Percentiles rank a stretch among this genome's conserved stretches.
Conservation (phyloP, 2,888 invertebrate genomes). For the Elaeidobius kamerunicus region DNA sequence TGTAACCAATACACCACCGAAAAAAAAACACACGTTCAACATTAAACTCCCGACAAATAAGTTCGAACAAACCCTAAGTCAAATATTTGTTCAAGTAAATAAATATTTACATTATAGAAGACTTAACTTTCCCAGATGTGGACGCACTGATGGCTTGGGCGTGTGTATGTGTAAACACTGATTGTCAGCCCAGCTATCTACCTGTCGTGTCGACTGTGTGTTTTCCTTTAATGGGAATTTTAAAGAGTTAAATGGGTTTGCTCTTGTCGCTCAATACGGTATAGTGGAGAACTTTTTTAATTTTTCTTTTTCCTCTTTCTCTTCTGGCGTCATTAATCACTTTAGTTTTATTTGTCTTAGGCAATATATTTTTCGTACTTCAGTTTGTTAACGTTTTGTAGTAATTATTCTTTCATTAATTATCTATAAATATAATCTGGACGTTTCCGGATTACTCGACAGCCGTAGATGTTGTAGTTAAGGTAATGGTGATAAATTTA, state of each 20-base stretch:
- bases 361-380: not conserved
- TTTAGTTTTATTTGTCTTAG: no score
- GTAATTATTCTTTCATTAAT: no score
- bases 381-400: not conserved
- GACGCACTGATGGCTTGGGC: conserved; percentile 26
- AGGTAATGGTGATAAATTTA: no score
- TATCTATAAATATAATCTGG: no score
- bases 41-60: conserved; percentile 10
- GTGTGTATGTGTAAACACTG: conserved; percentile 26
- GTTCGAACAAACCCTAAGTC: conserved; percentile 14
- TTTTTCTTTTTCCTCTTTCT: no score
- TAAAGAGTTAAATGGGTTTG: conserved; percentile 12
- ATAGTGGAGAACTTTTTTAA: not conserved
- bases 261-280: no score
- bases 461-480: no score
- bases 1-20: no score
- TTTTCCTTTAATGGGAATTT: conserved; percentile 19
- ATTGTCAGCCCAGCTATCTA: conserved; percentile 22
- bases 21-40: conserved; percentile 5
- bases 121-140: conserved; percentile 27
- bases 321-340: no score
- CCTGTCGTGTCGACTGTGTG: conserved; percentile 17
- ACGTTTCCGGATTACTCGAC: no score
- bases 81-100: conserved; percentile 27
- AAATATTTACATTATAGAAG: conserved; percentile 31